A percentile compares a stretch with the other conserved stretches of the same genome.
phyloP scores from a whole-genome alignment of 2,888 invertebrate species.

The Sinodicranocentrus sp. region DNA sequence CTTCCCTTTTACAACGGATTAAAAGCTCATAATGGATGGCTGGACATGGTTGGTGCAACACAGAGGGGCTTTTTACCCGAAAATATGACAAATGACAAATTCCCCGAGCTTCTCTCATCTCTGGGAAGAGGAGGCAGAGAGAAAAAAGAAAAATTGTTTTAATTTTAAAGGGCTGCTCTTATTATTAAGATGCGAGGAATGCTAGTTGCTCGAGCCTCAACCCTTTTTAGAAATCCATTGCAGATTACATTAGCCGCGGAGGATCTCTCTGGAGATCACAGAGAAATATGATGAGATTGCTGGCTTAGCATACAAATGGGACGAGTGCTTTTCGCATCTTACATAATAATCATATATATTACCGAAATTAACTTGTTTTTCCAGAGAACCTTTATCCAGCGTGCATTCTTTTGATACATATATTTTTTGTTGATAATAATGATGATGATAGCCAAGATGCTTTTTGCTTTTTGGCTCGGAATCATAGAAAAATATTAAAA shows the following conservation, averaged over 20 bases:
- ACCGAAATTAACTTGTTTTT: constrained; percentile 13
- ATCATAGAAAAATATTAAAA: not conserved
- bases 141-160: constrained; percentile 58
- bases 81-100: constrained; percentile 67
- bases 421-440: not conserved
- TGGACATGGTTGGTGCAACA: constrained; percentile 64
- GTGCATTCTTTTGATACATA: not conserved
- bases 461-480: constrained; percentile 20
- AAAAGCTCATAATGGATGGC: constrained; percentile 64
- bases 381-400: constrained; percentile 2
- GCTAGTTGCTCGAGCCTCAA: not conserved
- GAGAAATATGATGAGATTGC: constrained; percentile 36
- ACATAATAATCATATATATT: constrained; percentile 31
- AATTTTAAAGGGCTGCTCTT: constrained; percentile 61
- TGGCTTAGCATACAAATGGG: constrained; percentile 58
- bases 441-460: constrained; percentile 3
- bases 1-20: constrained; percentile 51
- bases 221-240: constrained; percentile 30
- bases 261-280: constrained; percentile 37
- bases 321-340: not conserved
- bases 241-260: not conserved
- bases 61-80: constrained; percentile 26
- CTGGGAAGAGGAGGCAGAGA: constrained; percentile 19
- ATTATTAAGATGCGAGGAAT: constrained; percentile 11
- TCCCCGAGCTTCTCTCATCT: constrained; percentile 60